Base-by-base conservation (phyloP, 2,888 invertebrate genomes). In the Drosophila seclusa region DNA sequence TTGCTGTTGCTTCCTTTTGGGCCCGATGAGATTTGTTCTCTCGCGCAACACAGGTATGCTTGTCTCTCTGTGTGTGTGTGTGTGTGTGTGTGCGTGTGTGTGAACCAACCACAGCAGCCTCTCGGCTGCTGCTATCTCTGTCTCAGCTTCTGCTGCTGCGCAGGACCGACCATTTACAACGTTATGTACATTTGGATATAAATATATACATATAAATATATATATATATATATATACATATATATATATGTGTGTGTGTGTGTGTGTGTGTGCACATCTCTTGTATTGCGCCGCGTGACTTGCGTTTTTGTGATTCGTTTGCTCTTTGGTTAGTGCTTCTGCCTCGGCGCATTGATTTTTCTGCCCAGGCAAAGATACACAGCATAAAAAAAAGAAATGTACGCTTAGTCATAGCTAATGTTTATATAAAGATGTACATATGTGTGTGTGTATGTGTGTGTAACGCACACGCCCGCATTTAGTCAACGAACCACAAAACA, bases 221-320 rank as follows among this genome's bases (percentile, higher is more conserved):
- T 27, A 27, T 52, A 40, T 36, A 16, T 45, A 42, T 13, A 16
- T 11, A 7, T 76, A 21, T 40, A 21, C 60, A 34, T 54, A 40
- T 13, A 16, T 11, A 7, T 76, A 21, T 40, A 21, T 63, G 31
- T 54, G 38, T 66, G 4, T 59, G 34, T 70, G 57, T 78, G 45
- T 70, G 13, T 49, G 42, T 77, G 21, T 70, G 31, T 54, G 58
- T 54, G 32, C 49, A 75, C 68, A 69, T 71, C 74, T 74, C 29
- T 66, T 66, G 50, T 64, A 34, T 58, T 58, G 64, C 58, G 68
- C 73, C 66, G 82, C 79, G 73, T 83, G 83, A 88, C 85, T 90
- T 90, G 85, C 89, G 90, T 86, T 86, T 87, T 80, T 86, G 89
- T 86, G 85, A 86, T 86, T 86, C 89, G 89, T 90, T 86, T 86